Base-by-base conservation (phyloP, 1,140 invertebrate genomes). In the Aphaenogaster floridana region DNA sequence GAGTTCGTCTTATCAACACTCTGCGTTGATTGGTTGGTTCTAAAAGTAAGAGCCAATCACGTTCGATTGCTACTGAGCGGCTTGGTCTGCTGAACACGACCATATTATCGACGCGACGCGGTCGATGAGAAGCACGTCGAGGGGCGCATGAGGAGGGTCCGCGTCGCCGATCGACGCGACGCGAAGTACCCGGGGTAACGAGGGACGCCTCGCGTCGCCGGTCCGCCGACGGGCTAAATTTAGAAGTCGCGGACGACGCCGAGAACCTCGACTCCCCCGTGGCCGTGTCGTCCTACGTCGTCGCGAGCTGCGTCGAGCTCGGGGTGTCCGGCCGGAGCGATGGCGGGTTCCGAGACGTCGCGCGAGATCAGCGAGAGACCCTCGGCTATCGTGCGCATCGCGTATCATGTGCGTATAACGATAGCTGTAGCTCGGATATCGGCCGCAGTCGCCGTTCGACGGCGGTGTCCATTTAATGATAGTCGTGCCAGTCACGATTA, bases 341-440 rank as follows among this genome's bases (percentile, higher is more conserved):
- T 88, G 71, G 42, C 72, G 36, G 42, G 1, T 45, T 68, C 79
- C 39, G 83, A 79, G 61, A 42, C 17, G 9, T 15, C 66, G 50
- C 66, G 9, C 13, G 83, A 86, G 54, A 68, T 72, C 69, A 86
- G 36, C 28, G 54, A 91, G 21, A 80, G 68, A 48, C 88, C 92
- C 9, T 91, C 93, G 36, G 74, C 66, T 83, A 92, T 94, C 71
- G 90, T 94, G 59, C 86, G 90, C 88, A 93, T 94, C 66, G 93
- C 93, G 59, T 94, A 93, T 91, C 86, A 83, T 71, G 93, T 94
- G 88, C 74, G 93, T 93, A 93, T 92, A 61, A 50, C 13, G 28
- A 48, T 36, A 85, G 71, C 11, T n/a, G 3, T 57, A 9, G 28
- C 28, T 28, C 48, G 69, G 5, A 4, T 28, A 28, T 39, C 17